Evolutionary conservation across 2,797 vertebrate genomes (phyloP), one percentile per base, ranked within the genome.

Genomic region (Galago senegalensis): DNA sequence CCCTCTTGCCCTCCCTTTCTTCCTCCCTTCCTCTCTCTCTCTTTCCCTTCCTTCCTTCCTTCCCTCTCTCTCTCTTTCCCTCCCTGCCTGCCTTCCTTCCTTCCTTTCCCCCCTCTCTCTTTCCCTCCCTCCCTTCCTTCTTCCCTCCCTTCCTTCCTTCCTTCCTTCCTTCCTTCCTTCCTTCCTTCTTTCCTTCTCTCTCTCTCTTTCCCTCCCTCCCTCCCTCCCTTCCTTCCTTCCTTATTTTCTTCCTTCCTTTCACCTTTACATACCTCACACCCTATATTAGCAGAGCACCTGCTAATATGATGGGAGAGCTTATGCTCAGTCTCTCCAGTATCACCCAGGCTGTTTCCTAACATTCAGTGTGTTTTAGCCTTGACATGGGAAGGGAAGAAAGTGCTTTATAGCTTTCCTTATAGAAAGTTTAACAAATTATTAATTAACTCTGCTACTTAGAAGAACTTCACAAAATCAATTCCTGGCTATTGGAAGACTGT

Each of bases 211-310:
- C 61, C 87, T 56, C 0, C 0, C 4, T 63, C 61, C 4, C 27
- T 27, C 25, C 5, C 27, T 29, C 11, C 4, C 13, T 63, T 12
- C 11, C 29, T 63, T 4, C 4, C 61, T 89, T 56, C 0, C 0
- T 37, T 9, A 14, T 49, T 49, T n/a, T 5, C 11, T 49, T 49
- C 11, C 27, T 27, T 53, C 49, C 12, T 43, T 25, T 29, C 5
- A 1, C 1, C 18, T 21, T 81, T 67, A 14, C 11, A 20, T 2
- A 7, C 14, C 31, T 16, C 5, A 43, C 3, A 0, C 5, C 25
- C 17, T 17, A 1, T 23, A n/a, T 43, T 46, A 31, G 20, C 21
- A 60, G 0, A 87, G 27, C 0, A 27, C 17, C 31, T 60, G 10
- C 49, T 37, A 29, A 46, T 13, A 11, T 1, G 20, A 2, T 23